Evolutionary conservation across 1,140 invertebrate genomes (phyloP).

Genomic region (Drosophila pallidifrons): DNA sequence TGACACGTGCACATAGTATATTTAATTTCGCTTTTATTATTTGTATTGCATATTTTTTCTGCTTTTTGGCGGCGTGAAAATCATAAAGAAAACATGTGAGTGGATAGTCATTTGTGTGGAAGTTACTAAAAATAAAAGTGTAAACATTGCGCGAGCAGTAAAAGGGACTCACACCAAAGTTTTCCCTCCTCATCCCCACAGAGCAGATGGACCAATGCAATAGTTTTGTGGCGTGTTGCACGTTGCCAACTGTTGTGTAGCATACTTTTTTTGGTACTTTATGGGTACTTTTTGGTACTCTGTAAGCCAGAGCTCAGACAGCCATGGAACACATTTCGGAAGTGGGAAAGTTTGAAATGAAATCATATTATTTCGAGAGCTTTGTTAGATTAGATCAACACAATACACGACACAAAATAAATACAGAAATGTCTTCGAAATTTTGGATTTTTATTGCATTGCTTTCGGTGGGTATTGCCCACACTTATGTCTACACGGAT

Average conservation of each 20-base stretch:
- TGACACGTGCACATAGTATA: not conserved
- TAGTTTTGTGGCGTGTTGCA: slow-evolving; percentile 34
- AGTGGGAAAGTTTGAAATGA: not conserved
- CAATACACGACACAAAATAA: not conserved
- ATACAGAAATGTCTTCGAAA: slow-evolving; percentile 18
- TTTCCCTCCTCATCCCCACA: no score
- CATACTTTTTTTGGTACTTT: slow-evolving; percentile 30
- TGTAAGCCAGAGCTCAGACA: slow-evolving; percentile 16
- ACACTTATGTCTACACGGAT: slow-evolving; percentile 21
- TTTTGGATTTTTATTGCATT: slow-evolving; percentile 25
- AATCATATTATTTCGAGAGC: slow-evolving; percentile 4
- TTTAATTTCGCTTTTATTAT: slow-evolving; percentile 57
- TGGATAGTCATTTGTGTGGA: slow-evolving; percentile 41
- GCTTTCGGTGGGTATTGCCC: slow-evolving; percentile 9
- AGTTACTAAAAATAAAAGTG: slow-evolving; percentile 71
- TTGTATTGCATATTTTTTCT: slow-evolving; percentile 59
- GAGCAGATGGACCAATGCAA: slow-evolving; percentile 37
- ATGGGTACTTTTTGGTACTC: not conserved
- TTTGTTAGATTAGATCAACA: not conserved
- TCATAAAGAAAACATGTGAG: slow-evolving; percentile 76
- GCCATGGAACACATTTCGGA: slow-evolving; percentile 10
- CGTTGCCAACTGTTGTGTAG: slow-evolving; percentile 2
- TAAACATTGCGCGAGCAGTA: slow-evolving; percentile 23
- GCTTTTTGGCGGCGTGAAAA: slow-evolving; percentile 57
- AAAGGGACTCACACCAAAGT: slow-evolving; percentile 12